Conservation (phyloP, 2,797 vertebrate species). For the Malacoctenus gilli region DNA sequence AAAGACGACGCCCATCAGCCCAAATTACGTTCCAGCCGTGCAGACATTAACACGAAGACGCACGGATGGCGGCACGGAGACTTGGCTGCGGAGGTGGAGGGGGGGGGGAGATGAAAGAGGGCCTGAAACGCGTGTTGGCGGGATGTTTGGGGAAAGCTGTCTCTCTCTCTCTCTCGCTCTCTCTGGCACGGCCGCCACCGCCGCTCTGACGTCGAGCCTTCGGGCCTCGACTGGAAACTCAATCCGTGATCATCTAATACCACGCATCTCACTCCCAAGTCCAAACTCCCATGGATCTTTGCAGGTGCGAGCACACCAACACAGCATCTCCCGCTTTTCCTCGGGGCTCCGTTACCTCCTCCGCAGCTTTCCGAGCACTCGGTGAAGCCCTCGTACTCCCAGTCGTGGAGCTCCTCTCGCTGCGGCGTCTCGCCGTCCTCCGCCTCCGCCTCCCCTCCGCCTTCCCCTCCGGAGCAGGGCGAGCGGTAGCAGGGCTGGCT, state of each 20-base stretch:
- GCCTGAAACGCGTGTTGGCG: slow-evolving; percentile 47
- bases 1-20: slow-evolving; percentile 32
- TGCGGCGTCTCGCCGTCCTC: slow-evolving; percentile 35
- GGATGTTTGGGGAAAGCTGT: slow-evolving; percentile 62
- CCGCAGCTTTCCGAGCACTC: slow-evolving; percentile 93
- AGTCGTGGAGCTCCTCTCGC: slow-evolving; percentile 89
- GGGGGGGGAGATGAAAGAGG: slow-evolving; percentile 58
- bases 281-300: slow-evolving; percentile 4
- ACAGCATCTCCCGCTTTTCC: too few species aligned
- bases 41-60: slow-evolving; percentile 22
- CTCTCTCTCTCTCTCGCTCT: too few species aligned
- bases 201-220: slow-evolving; percentile 36
- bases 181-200: slow-evolving; percentile 35
- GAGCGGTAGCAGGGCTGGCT: slow-evolving; percentile 87
- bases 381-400: slow-evolving; percentile 95
- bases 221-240: slow-evolving; percentile 22
- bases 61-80: slow-evolving; percentile 25
- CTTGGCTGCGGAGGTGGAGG: slow-evolving; percentile 25
- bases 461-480: slow-evolving; percentile 82
- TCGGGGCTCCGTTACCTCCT: slow-evolving; percentile 83
- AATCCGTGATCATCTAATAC: slow-evolving; percentile 44
- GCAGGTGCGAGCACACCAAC: too few species aligned
- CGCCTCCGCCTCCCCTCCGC: slow-evolving; percentile 77
- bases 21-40: slow-evolving; percentile 42
- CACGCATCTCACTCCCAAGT: slow-evolving; percentile 25